These are phyloP conservation scores for Tolmerus cingulatus DNA, from an alignment of 2,888 invertebrate species.

Conservation along the genomic window DNA sequence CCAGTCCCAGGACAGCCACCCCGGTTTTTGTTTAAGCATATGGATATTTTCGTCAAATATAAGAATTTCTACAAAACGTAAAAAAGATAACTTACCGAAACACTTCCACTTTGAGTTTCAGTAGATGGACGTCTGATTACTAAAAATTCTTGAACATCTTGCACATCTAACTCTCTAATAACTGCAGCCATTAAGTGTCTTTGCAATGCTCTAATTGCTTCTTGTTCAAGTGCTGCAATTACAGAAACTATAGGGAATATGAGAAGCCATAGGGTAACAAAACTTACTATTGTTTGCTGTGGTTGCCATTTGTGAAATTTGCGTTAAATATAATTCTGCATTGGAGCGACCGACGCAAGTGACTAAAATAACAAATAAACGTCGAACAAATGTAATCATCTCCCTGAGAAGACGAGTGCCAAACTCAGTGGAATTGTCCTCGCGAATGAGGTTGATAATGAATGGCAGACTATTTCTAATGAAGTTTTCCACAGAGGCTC, in stretches of 20 bases:
- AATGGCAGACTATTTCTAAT: conserved; percentile 56
- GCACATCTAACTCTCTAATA: conserved; percentile 44
- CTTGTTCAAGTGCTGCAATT: conserved; percentile 44
- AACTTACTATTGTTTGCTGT: conserved; percentile 51
- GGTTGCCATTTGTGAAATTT: conserved; percentile 56
- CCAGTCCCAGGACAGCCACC: too few relatives aligned
- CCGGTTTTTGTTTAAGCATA: too few relatives aligned
- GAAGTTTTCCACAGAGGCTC: conserved; percentile 59
- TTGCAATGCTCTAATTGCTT: conserved; percentile 41
- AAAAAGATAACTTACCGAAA: conserved; percentile 28
- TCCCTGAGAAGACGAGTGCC: conserved; percentile 56
- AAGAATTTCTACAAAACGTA: too few relatives aligned
- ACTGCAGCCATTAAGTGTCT: conserved; percentile 44
- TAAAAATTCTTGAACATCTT: conserved; percentile 51
- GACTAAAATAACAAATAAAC: conserved; percentile 58
- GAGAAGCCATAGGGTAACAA: background rate
- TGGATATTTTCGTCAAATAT: too few relatives aligned
- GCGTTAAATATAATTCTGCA: conserved; percentile 59
- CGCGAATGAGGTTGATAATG: conserved; percentile 55
- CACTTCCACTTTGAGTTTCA: conserved; percentile 33
- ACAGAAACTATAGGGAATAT: background rate
- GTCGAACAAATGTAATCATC: conserved; percentile 56
- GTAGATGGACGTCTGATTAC: conserved; percentile 50
- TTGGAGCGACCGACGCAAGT: conserved; percentile 59
- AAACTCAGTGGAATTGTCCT: conserved; percentile 54